Conservation (phyloP, 2,888 invertebrate species). For the Agrochola lychnidis region DNA sequence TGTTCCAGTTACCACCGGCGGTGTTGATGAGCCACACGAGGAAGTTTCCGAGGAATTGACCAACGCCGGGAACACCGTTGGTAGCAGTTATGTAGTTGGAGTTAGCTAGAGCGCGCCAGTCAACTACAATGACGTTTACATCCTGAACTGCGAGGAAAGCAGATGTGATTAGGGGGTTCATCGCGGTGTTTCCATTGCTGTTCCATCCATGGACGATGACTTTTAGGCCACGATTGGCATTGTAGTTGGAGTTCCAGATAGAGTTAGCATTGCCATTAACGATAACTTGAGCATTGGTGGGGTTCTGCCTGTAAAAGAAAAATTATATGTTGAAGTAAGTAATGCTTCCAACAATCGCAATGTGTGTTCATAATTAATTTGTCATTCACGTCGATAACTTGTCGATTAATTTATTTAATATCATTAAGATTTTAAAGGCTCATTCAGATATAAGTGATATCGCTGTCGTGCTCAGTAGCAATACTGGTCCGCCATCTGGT, state of each 20-base stretch:
- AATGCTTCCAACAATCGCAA: neutral
- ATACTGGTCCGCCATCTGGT: too few relatives aligned
- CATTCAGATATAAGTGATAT: too few relatives aligned
- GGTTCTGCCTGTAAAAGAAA: slow-evolving; percentile 72
- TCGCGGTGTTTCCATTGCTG: slow-evolving; percentile 73
- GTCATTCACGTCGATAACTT: too few relatives aligned
- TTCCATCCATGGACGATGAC: slow-evolving; percentile 84
- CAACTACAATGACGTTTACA: slow-evolving; percentile 83
- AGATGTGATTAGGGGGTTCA: slow-evolving; percentile 74
- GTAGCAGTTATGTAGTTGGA: slow-evolving; percentile 75
- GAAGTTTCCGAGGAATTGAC: slow-evolving; percentile 82
- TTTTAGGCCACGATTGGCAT: slow-evolving; percentile 68
- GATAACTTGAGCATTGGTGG: slow-evolving; percentile 74
- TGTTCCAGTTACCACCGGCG: slow-evolving; percentile 81
- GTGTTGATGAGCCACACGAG: slow-evolving; percentile 81
- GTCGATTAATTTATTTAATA: neutral
- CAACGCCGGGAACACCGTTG: slow-evolving; percentile 78
- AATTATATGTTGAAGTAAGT: neutral
- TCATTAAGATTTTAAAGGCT: too few relatives aligned
- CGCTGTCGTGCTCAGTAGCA: too few relatives aligned
- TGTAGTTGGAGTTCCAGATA: slow-evolving; percentile 76
- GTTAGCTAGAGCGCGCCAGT: slow-evolving; percentile 79
- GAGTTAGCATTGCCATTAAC: slow-evolving; percentile 75
- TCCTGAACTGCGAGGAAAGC: slow-evolving; percentile 79
- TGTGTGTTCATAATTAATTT: neutral